A percentile compares a stretch with the other conserved stretches of the same genome.
Conservation (phyloP, 2,113 vertebrate genomes). For the Numida meleagris region DNA sequence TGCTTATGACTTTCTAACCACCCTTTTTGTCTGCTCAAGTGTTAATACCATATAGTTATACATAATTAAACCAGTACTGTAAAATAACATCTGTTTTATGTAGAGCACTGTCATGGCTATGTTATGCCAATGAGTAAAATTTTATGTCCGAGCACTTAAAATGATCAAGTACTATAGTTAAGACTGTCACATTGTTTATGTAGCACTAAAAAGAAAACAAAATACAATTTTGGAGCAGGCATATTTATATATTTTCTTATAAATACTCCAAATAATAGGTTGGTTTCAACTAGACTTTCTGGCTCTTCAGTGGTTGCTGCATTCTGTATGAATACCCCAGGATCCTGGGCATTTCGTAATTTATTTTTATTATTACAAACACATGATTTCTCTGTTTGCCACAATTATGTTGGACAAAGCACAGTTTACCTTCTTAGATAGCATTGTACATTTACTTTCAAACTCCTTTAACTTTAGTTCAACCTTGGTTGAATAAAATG, state of each 20-base stretch:
- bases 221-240: conserved; percentile 45
- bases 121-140: conserved; percentile 61
- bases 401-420: conserved; percentile 33
- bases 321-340: conserved; percentile 30
- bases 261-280: conserved; percentile 79
- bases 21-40: not conserved
- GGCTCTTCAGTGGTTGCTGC: conserved; percentile 59
- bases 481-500: not conserved
- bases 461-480: conserved; percentile 9
- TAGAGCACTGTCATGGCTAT: conserved; percentile 61
- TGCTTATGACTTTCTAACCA: not conserved
- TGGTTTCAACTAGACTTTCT: conserved; percentile 72
- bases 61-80: not conserved
- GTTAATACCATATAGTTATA: not conserved
- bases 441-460: not conserved
- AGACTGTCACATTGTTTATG: conserved; percentile 72
- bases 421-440: conserved; percentile 36
- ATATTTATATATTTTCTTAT: conserved; percentile 46
- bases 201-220: conserved; percentile 73
- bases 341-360: conserved; percentile 35
- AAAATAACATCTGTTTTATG: not conserved
- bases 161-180: conserved; percentile 75
- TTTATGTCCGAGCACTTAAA: conserved; percentile 60
- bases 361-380: conserved; percentile 36
- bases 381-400: conserved; percentile 20